A percentile compares a stretch with the other conserved stretches of the same genome.
phyloP scores from a whole-genome alignment of 2,888 invertebrate genomes.

The Enchytraeus crypticus region DNA sequence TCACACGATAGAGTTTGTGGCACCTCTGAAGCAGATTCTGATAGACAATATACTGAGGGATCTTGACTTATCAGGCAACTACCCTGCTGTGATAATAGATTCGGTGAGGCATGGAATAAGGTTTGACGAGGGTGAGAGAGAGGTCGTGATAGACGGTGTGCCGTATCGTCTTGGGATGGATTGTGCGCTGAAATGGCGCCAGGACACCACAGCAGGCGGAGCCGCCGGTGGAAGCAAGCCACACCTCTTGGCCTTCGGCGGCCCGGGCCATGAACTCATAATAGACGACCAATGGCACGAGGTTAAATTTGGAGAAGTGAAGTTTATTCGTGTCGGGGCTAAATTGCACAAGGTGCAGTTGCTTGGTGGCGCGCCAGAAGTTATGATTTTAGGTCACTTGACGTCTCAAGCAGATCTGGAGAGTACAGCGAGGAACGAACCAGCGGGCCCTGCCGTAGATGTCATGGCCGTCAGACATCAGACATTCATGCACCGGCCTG shows the following conservation, averaged over 20 bases:
- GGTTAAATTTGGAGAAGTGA: slow-evolving; percentile 79
- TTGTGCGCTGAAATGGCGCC: slow-evolving; percentile 31
- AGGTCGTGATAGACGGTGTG: slow-evolving; percentile 76
- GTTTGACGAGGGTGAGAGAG: slow-evolving; percentile 83
- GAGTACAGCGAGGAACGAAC: background rate
- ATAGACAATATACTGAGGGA: slow-evolving; percentile 54
- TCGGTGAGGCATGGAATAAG: slow-evolving; percentile 58
- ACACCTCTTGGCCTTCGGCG: slow-evolving; percentile 44
- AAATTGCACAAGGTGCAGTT: slow-evolving; percentile 66
- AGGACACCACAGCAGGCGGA: slow-evolving; percentile 53
- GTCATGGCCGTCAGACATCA: too few species aligned
- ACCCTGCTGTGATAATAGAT: slow-evolving; percentile 46
- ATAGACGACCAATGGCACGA: slow-evolving; percentile 54
- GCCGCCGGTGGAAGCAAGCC: slow-evolving; percentile 20
- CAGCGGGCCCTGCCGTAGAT: too few species aligned
- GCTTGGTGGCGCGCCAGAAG: slow-evolving; percentile 78
- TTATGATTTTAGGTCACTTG: slow-evolving; percentile 60
- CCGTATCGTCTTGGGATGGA: slow-evolving; percentile 52
- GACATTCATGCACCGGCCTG: too few species aligned
- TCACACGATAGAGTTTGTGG: slow-evolving; percentile 66
- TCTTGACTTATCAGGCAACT: slow-evolving; percentile 35
- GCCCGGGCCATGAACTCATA: slow-evolving; percentile 47
- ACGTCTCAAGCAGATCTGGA: background rate
- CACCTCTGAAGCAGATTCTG: slow-evolving; percentile 84
- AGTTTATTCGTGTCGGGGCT: slow-evolving; percentile 69